Base-by-base conservation (phyloP, 2,113 vertebrate genomes). In the Haliaeetus leucogaster region DNA sequence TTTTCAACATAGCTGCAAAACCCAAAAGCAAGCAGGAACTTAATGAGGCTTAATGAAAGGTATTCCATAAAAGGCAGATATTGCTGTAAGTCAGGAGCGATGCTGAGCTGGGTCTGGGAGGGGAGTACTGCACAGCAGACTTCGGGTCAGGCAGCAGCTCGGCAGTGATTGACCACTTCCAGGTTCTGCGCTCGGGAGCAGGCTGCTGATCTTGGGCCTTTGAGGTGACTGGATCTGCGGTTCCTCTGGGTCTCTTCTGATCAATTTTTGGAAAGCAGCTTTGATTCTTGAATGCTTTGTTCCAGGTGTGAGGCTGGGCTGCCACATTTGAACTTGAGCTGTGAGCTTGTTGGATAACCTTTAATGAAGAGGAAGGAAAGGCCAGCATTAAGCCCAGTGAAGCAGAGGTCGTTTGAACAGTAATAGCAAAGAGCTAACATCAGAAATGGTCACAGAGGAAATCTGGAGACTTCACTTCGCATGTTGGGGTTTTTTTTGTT, bases 161-260 rank as follows among this genome's bases (percentile, higher is more conserved):
- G 6, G 0, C 5, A 0, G 21, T 16, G 45, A 52, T 0, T 11
- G 34, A 47, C 13, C 16, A 1, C 19, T 68, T 61, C 58, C 77
- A 84, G 45, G 50, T 25, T 52, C 59, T 87, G 32, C 34, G 52
- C 19, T 34, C 1, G 2, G 43, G 22, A 43, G 6, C 13, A 36
- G 6, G 5, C 6, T 6, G 10, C 16, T 77, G 47, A 38, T 25
- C 29, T 40, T 1, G 2, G 13, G 8, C 27, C 34, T 88, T 38
- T 26, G 48, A 40, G 76, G 66, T 11, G 17, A 56, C 6, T 7
- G 58, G 17, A 16, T 9, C 11, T 27, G n/a, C 1, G 0, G 16
- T 45, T 90, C 53, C 55, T 58, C 40, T 19, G 36, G 14, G 23
- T 47, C 27, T 40, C n/a, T 34, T 26, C 9, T 36, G 5, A 5